Percentiles rank a stretch among this genome's conserved stretches.
phyloP scores from a whole-genome alignment of 2,113 vertebrate genomes.

The Fukomys damarensis region DNA sequence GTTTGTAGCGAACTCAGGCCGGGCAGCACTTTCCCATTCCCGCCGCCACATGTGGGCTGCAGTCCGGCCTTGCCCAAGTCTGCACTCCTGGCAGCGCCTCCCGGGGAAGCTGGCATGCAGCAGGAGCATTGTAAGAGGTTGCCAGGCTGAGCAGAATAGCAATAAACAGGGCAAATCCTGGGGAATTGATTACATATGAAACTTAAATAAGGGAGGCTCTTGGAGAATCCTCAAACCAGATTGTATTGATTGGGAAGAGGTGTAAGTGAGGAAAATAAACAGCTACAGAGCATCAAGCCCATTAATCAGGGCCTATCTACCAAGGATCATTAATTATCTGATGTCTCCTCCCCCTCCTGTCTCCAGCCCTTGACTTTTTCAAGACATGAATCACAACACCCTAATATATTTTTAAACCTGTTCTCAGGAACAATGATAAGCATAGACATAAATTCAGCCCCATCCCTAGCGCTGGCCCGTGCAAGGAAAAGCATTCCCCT shows the following conservation, averaged over 20 bases:
- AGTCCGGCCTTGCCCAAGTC: not conserved
- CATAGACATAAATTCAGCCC: not conserved
- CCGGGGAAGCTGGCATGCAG: fast-evolving
- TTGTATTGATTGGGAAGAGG: constrained; percentile 48
- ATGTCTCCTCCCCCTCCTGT: not conserved
- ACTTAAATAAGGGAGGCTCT: not conserved
- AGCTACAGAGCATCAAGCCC: not conserved
- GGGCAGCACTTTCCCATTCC: not conserved
- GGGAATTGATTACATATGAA: constrained; percentile 1
- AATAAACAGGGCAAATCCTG: not conserved
- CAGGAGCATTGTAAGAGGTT: not conserved
- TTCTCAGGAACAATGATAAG: not conserved
- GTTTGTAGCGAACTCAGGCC: fast-evolving
- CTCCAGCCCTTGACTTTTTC: constrained; percentile 1
- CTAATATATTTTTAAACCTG: constrained; percentile 3
- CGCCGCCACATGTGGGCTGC: not conserved
- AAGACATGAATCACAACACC: constrained; percentile 10
- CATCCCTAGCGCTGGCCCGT: not conserved
- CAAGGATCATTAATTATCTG: constrained; percentile 50
- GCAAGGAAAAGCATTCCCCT: not conserved
- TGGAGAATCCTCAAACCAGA: not conserved
- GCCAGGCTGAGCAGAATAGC: not conserved
- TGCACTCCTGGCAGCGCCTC: not conserved
- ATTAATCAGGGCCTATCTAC: constrained; percentile 46
- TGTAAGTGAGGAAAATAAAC: constrained; percentile 31